phyloP scores from a whole-genome alignment of 2,888 invertebrate genomes.

The Acanthosepion pharaonis region DNA sequence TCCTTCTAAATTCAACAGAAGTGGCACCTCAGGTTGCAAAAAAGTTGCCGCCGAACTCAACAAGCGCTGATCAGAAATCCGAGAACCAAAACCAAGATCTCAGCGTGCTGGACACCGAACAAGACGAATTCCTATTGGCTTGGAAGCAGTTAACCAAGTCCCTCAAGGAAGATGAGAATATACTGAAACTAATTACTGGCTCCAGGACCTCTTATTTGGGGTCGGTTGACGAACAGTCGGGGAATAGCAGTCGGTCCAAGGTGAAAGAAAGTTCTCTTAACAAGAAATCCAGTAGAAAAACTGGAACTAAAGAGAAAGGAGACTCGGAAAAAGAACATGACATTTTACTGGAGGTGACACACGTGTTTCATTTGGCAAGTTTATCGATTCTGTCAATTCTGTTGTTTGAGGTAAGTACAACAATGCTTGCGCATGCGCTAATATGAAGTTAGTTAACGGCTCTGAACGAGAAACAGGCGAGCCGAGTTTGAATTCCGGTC shows the following conservation, averaged over 20 bases:
- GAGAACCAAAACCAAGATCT: not conserved
- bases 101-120: not conserved
- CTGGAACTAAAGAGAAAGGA: slow-evolving; percentile 58
- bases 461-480: no score
- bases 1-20: not conserved
- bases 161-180: not conserved
- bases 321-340: slow-evolving; percentile 59
- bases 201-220: not conserved
- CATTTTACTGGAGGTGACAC: slow-evolving; percentile 64
- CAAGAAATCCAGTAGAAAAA: slow-evolving; percentile 51
- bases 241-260: not conserved
- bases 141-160: slow-evolving; percentile 12
- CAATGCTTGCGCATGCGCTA: no score
- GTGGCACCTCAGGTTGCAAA: not conserved
- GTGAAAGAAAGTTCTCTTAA: slow-evolving; percentile 49
- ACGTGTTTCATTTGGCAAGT: slow-evolving; percentile 66
- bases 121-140: not conserved
- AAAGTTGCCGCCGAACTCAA: not conserved
- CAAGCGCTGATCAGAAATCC: not conserved
- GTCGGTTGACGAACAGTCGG: not conserved
- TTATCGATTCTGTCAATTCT: slow-evolving; percentile 66
- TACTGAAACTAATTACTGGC: not conserved
- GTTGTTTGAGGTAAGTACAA: slow-evolving; percentile 60
- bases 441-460: no score
- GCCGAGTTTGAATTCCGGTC: no score